Conservation (phyloP, 2,113 vertebrate genomes). For the Caretta caretta region DNA sequence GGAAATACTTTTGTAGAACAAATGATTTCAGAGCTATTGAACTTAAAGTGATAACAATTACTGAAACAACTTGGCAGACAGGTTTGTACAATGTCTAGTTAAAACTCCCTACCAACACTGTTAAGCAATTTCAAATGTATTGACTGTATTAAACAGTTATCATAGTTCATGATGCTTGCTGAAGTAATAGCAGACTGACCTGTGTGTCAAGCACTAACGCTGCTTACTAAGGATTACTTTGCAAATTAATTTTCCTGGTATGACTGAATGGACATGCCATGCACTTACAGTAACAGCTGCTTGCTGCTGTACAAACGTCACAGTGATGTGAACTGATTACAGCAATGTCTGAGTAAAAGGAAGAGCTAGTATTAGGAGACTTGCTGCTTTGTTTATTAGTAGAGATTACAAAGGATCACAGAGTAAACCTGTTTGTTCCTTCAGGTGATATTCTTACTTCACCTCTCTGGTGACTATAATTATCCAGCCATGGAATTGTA, state of each 20-base stretch:
- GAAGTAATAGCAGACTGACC: not conserved
- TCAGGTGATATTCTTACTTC: constrained; percentile 13
- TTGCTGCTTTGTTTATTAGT: not conserved
- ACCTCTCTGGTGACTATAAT: not conserved
- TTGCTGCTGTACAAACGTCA: constrained; percentile 5
- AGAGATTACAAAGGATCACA: constrained; percentile 21
- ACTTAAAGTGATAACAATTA: not conserved
- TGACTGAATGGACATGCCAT: not conserved
- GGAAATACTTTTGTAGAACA: not conserved
- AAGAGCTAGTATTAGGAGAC: not conserved
- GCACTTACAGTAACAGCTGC: not conserved
- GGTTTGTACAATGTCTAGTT: not conserved
- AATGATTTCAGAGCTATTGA: not conserved
- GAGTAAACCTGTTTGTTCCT: not conserved
- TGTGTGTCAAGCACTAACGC: not conserved
- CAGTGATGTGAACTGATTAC: constrained; percentile 32
- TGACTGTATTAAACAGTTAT: not conserved
- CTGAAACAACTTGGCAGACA: not conserved
- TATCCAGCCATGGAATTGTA: constrained; percentile 30
- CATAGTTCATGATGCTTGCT: not conserved
- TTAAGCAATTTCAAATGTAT: not conserved
- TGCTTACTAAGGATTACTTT: constrained; percentile 1
- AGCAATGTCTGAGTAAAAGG: not conserved
- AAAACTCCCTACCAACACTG: not conserved
- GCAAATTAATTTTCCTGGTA: not conserved